These are phyloP conservation scores for Venturia canescens DNA, from an alignment of 1,140 invertebrate species.

Conservation along the genomic window DNA sequence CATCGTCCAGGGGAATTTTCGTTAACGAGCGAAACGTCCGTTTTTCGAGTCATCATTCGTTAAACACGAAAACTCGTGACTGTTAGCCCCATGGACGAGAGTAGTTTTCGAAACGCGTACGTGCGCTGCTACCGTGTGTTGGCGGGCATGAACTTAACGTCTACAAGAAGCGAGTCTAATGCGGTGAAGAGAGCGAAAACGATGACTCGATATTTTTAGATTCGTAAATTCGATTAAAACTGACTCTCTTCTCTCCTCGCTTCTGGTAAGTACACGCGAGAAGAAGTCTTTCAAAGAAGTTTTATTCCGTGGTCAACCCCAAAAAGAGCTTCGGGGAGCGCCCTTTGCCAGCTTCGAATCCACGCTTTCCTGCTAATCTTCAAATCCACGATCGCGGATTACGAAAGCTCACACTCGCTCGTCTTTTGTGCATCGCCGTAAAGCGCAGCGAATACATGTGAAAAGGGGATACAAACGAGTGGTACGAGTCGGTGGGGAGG, in stretches of 20 bases:
- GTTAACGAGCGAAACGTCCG: conserved; percentile 39
- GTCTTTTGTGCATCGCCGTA: no score
- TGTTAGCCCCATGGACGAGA: background rate
- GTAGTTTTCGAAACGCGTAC: background rate
- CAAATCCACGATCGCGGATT: no score
- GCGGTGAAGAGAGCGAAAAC: conserved; percentile 49
- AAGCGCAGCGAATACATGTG: no score
- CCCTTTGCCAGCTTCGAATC: no score
- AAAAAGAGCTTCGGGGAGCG: no score
- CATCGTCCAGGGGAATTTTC: conserved; percentile 27
- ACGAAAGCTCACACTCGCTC: no score
- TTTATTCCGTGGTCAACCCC: no score
- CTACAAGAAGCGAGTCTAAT: conserved; percentile 59
- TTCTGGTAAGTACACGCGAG: no score
- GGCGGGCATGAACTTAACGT: background rate
- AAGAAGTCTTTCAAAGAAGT: no score
- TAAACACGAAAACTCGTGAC: background rate
- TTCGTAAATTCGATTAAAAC: conserved; percentile 39
- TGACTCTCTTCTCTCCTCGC: background rate
- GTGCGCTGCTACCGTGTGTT: background rate
- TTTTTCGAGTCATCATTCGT: conserved; percentile 40
- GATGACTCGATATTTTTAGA: conserved; percentile 37
- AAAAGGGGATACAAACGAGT: background rate
- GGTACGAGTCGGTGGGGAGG: background rate
- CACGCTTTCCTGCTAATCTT: no score